Base-by-base conservation (phyloP, 2,888 invertebrate species). In the Rhopalosiphum nymphaeae region DNA sequence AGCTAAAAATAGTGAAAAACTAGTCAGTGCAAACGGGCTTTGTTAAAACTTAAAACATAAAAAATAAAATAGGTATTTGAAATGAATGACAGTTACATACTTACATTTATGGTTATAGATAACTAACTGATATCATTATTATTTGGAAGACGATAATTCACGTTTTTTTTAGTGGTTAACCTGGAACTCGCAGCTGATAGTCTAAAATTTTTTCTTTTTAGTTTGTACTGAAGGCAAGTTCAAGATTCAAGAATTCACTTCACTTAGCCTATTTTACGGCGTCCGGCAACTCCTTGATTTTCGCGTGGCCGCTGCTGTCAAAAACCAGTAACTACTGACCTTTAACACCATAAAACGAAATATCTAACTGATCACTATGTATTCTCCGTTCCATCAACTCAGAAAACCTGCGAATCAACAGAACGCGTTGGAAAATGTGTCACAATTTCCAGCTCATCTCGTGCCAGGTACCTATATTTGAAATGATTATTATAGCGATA, bases 341-440 rank as follows among this genome's bases (percentile, higher is more conserved):
- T 49, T 49, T 42, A 10, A 44, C 87, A 46, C 44, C 44, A 26
- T 46, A 26, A 7, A 25, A 49, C 46, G 13, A 46, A 67, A 67
- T n/a, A 42, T 36, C 21, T 36, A 78, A 78, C 36, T 21, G 21
- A 78, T 36, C 44, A 9, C 25, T 5, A 94, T 94, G 94, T 90
- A 90, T 86, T 94, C 94, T 3, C 94, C 94, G 7, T 90, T 94
- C 49, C 29, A 94, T 94, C 94, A 90, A 25, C 67, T 94, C n/a
- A 85, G 67, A 46, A 94, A 94, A 91, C 90, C 90, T 10, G 36
- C 21, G 0, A 16, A 53, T 21, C 86, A 86, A 86, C 85, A 91
- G 53, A 94, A 94, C 25, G 26, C 29, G 0, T 2, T 87, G 42
- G 86, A 86, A 36, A 91, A 86, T 61, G 49, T 42, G 0, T 25